These are phyloP conservation scores for Anas flavirostris DNA, from an alignment of 2,797 vertebrate genomes.

Conservation along the genomic window DNA sequence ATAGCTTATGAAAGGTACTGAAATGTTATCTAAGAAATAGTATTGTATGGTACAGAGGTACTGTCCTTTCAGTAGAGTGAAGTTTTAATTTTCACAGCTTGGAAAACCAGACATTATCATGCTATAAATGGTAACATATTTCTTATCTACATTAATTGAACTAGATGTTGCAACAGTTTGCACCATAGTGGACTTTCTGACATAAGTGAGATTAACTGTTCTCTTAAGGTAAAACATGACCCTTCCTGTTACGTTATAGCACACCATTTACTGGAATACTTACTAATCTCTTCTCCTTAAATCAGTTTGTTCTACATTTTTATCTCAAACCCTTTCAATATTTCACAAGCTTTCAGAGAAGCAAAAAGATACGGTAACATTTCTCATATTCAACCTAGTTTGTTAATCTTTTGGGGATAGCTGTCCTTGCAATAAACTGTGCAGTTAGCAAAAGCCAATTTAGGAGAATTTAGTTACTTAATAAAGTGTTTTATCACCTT, in stretches of 20 bases:
- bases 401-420: neutral
- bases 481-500: constrained; percentile 27
- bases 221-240: neutral
- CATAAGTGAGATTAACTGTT: neutral
- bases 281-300: neutral
- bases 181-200: neutral
- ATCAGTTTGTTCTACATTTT: constrained; percentile 14
- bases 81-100: neutral
- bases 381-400: neutral
- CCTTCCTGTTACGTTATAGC: neutral
- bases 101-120: neutral
- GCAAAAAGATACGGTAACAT: neutral
- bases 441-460: neutral
- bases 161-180: neutral
- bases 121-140: neutral
- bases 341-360: neutral
- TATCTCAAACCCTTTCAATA: neutral
- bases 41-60: neutral
- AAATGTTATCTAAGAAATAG: neutral
- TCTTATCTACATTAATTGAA: neutral
- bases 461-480: constrained; percentile 27
- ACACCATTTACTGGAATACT: neutral
- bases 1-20: neutral
- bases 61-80: neutral
- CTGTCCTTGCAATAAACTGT: constrained; percentile 8